phyloP scores from a whole-genome alignment of 2,797 vertebrate species.

The Tokudaia muenninki region DNA sequence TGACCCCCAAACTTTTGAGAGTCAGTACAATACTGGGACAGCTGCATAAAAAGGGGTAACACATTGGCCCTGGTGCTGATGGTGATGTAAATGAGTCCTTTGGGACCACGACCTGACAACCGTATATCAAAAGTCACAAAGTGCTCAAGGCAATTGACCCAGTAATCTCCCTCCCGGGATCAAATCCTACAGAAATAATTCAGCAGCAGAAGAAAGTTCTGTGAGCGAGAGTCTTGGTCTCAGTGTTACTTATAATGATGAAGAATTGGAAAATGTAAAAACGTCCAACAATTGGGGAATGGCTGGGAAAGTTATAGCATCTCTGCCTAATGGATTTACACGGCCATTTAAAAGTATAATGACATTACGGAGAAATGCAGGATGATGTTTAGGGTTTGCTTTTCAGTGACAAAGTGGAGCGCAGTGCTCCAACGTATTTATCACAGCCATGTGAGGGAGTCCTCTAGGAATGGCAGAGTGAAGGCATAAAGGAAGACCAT shows the following conservation, averaged over 20 bases:
- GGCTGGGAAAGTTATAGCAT: conserved; percentile 66
- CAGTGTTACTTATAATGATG: conserved; percentile 82
- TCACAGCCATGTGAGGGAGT: conserved; percentile 16
- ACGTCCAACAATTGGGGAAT: conserved; percentile 73
- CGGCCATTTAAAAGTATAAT: conserved; percentile 77
- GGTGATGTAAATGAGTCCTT: conserved; percentile 44
- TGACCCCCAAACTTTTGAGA: not conserved
- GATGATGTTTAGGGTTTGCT: conserved; percentile 69
- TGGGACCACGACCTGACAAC: conserved; percentile 66
- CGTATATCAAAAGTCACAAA: conserved; percentile 78
- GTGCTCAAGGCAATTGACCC: conserved; percentile 76
- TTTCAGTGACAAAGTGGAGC: conserved; percentile 48
- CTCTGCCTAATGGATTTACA: conserved; percentile 77
- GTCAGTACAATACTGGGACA: not conserved
- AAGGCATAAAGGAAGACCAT: conserved; percentile 8
- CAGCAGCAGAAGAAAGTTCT: conserved; percentile 77
- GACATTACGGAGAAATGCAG: conserved; percentile 69
- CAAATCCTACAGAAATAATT: conserved; percentile 76
- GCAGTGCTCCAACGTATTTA: conserved; percentile 46
- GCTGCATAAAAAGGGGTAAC: not conserved
- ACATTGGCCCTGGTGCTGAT: not conserved
- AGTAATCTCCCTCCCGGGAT: conserved; percentile 78
- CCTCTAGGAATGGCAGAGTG: not conserved
- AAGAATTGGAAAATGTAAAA: conserved; percentile 81
- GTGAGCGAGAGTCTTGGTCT: conserved; percentile 76